A percentile compares a stretch with the other conserved stretches of the same genome.
Conservation (phyloP, 2,113 vertebrate species). For the Hyperopisus bebe region DNA sequence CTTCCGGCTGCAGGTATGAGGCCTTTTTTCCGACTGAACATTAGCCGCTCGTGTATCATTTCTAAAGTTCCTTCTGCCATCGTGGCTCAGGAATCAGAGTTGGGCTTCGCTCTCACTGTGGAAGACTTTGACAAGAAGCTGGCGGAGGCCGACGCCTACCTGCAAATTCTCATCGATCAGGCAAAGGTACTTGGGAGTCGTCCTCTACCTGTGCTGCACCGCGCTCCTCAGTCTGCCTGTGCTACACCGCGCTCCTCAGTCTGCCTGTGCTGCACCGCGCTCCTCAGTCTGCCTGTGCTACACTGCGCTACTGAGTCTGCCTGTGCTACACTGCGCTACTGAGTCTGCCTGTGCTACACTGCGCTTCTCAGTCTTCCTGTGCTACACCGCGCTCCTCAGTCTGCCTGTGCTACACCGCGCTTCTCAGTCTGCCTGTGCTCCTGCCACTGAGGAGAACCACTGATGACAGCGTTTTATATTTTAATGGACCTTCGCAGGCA, state of each 20-base stretch:
- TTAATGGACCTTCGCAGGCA: not conserved
- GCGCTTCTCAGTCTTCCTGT: too few relatives aligned
- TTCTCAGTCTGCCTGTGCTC: not conserved
- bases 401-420: too few relatives aligned
- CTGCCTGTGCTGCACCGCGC: too few relatives aligned
- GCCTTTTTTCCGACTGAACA: not conserved
- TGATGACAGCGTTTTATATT: not conserved
- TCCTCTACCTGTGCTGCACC: not conserved
- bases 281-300: too few relatives aligned
- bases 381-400: too few relatives aligned
- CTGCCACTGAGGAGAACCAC: not conserved
- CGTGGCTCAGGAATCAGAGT: conserved; percentile 78
- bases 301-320: too few relatives aligned
- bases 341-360: too few relatives aligned
- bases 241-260: too few relatives aligned
- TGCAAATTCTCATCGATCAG: conserved; percentile 98
- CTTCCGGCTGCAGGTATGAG: conserved; percentile 81
- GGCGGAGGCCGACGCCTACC: conserved; percentile 92
- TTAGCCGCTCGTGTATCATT: not conserved
- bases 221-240: not conserved
- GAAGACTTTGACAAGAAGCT: conserved; percentile 99
- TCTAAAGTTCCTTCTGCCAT: not conserved
- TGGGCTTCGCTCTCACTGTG: conserved; percentile 88
- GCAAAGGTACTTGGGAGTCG: conserved; percentile 70
- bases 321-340: too few relatives aligned